Conservation (phyloP, 37 sponge, comb jelly and placozoan genomes). For the Dysidea cf. avara region DNA sequence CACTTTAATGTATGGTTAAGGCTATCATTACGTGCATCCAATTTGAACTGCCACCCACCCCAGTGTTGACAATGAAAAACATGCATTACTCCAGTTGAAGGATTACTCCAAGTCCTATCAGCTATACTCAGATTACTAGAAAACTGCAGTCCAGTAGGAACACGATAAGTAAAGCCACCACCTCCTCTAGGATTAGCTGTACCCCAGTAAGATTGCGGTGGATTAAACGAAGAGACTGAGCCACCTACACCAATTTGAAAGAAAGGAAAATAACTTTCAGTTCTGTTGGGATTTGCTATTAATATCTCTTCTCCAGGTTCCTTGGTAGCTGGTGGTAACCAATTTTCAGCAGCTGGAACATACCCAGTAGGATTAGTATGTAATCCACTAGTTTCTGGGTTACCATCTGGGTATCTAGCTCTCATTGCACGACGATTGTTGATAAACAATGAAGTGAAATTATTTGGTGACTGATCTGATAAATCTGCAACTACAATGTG, state of each 20-base stretch:
- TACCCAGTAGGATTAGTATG: conserved; percentile 58
- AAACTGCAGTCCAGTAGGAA: conserved; percentile 39
- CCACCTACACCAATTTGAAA: conserved; percentile 59
- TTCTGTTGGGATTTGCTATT: conserved; percentile 14
- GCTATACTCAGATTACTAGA: conserved; percentile 28
- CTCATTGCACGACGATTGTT: too few relatives aligned
- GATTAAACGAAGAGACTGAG: conserved; percentile 33
- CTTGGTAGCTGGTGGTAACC: too few relatives aligned
- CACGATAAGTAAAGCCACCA: conserved; percentile 39
- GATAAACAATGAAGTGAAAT: too few relatives aligned
- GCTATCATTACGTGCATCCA: conserved; percentile 26
- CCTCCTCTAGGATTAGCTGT: too few relatives aligned
- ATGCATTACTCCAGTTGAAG: conserved; percentile 49
- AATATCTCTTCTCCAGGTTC: conserved; percentile 24
- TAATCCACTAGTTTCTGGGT: too few relatives aligned
- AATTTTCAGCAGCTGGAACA: conserved; percentile 14
- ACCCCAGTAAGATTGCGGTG: conserved; percentile 66
- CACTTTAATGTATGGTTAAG: conserved; percentile 10
- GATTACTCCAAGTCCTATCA: conserved; percentile 50
- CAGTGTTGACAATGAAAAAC: conserved; percentile 63
- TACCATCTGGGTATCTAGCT: too few relatives aligned
- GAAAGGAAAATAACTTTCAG: conserved; percentile 26
- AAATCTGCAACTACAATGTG: too few relatives aligned
- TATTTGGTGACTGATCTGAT: too few relatives aligned
- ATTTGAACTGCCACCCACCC: conserved; percentile 74